Percentiles rank a stretch among this genome's conserved stretches.
Evolutionary conservation across 1,140 invertebrate genomes (phyloP).

Genomic region (Euura saliciscinereae): DNA sequence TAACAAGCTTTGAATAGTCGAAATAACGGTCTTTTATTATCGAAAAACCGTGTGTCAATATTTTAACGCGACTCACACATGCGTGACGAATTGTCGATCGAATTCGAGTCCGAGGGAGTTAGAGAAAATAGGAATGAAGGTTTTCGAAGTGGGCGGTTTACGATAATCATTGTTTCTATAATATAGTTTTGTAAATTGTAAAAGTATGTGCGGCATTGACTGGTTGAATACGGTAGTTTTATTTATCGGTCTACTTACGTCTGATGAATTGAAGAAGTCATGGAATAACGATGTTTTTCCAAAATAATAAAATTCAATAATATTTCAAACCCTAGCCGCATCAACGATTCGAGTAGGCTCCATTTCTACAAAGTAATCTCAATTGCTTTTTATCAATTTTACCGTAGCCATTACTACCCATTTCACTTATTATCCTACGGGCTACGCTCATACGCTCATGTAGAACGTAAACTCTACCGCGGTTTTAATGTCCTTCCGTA

Average conservation of each 20-base stretch:
- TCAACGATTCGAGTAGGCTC: conserved; percentile 20
- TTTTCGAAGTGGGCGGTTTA: too few relatives aligned
- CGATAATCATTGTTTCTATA: too few relatives aligned
- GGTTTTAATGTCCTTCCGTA: too few relatives aligned
- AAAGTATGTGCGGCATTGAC: too few relatives aligned
- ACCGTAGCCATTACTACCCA: conserved; percentile 26
- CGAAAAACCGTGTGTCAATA: too few relatives aligned
- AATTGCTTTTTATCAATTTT: conserved; percentile 23
- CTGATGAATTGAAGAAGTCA: conserved; percentile 53
- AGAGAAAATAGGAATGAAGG: too few relatives aligned
- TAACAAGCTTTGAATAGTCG: background rate
- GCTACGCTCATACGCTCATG: background rate
- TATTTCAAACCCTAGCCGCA: conserved; percentile 12
- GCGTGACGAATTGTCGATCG: too few relatives aligned
- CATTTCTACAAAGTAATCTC: conserved; percentile 26
- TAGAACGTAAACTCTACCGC: background rate
- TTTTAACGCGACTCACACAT: too few relatives aligned
- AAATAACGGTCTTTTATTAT: too few relatives aligned
- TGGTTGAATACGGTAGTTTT: background rate
- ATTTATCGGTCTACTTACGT: conserved; percentile 42
- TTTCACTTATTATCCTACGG: conserved; percentile 21
- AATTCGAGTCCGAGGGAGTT: too few relatives aligned
- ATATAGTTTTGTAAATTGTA: too few relatives aligned
- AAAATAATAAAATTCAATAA: conserved; percentile 5
- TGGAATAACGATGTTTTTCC: conserved; percentile 39